These are phyloP conservation scores for Augochlorella aurata DNA, from an alignment of 2,888 invertebrate species.

Conservation along the genomic window DNA sequence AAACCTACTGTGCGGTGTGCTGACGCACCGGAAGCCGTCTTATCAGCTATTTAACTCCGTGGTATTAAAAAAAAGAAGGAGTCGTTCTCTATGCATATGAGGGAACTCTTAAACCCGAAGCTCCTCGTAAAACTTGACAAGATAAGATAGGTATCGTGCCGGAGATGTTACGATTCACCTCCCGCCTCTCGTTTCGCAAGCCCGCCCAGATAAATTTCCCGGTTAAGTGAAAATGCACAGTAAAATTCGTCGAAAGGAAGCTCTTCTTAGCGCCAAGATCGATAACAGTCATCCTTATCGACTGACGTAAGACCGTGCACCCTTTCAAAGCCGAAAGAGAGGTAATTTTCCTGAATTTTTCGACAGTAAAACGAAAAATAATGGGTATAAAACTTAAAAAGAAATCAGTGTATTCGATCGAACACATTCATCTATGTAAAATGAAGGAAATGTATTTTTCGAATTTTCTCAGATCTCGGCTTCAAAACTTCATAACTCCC, in stretches of 20 bases:
- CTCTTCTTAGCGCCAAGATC: constrained; percentile 6
- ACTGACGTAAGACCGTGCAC: background rate
- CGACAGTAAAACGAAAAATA: too few relatives aligned
- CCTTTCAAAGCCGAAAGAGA: background rate
- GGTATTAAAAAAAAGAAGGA: constrained; percentile 52
- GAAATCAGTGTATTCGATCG: too few relatives aligned
- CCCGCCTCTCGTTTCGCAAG: constrained; percentile 2
- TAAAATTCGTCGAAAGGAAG: constrained; percentile 21
- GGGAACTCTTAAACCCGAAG: constrained; percentile 43
- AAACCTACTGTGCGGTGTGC: background rate
- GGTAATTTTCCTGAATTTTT: background rate
- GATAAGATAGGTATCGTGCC: constrained; percentile 51
- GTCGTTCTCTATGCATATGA: constrained; percentile 48
- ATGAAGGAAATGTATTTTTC: too few relatives aligned
- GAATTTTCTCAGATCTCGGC: too few relatives aligned
- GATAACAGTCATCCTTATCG: constrained; percentile 32
- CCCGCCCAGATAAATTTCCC: constrained; percentile 31
- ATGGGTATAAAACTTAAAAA: too few relatives aligned
- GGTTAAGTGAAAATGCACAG: constrained; percentile 38
- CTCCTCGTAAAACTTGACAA: constrained; percentile 47
- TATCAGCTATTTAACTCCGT: constrained; percentile 51
- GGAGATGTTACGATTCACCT: constrained; percentile 32
- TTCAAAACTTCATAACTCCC: too few relatives aligned
- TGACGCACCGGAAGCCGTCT: constrained; percentile 23
- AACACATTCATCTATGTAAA: background rate